Conservation (phyloP, 2,888 invertebrate genomes). For the Doris montereyensis region DNA sequence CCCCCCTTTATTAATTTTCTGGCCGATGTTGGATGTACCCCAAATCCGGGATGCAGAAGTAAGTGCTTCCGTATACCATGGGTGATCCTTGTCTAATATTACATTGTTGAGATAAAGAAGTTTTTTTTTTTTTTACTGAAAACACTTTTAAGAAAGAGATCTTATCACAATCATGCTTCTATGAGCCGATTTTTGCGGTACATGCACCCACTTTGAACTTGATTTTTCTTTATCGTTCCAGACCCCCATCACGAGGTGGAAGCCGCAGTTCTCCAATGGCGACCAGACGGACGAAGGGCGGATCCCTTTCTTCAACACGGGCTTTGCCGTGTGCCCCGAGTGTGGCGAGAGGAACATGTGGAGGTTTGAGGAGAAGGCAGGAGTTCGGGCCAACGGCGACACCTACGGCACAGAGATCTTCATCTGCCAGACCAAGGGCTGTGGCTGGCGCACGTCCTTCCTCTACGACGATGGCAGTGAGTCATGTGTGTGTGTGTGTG, state of each 20-base stretch:
- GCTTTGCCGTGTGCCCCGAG: conserved; percentile 46
- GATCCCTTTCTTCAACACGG: conserved; percentile 50
- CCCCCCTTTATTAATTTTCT: no score
- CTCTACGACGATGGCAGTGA: conserved; percentile 49
- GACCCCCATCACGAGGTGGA: conserved; percentile 48
- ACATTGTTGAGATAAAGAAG: no score
- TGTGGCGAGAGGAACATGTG: conserved; percentile 47
- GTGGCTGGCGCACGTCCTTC: conserved; percentile 47
- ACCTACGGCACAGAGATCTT: conserved; percentile 48
- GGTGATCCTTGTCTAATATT: no score
- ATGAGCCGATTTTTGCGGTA: background rate
- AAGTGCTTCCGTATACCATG: no score
- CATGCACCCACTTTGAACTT: background rate
- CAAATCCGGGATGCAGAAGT: no score
- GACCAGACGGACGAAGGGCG: conserved; percentile 46
- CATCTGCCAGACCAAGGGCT: conserved; percentile 46
- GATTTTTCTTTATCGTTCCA: conserved; percentile 18
- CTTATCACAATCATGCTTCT: background rate
- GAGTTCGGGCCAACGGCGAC: conserved; percentile 47
- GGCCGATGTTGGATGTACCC: no score
- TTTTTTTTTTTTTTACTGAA: no score
- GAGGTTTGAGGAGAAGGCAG: conserved; percentile 48
- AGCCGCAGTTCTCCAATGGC: conserved; percentile 42
- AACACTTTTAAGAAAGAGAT: background rate
- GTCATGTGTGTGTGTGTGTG: background rate